Conservation (phyloP, 2,113 vertebrate species). For the Lampris incognitus region DNA sequence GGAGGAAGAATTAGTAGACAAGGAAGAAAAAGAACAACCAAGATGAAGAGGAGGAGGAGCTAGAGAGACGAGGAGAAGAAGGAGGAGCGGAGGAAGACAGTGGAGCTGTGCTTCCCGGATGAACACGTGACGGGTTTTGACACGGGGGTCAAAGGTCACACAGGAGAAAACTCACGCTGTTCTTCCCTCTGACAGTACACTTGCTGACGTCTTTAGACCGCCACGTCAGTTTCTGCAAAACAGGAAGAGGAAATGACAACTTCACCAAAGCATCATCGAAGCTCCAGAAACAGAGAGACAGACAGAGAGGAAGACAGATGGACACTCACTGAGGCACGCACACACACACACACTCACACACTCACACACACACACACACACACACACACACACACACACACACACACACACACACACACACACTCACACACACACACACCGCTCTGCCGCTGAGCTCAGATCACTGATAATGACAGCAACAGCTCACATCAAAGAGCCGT, state of each 20-base stretch:
- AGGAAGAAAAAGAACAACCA: neutral
- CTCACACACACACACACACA: neutral
- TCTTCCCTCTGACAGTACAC: conserved; percentile 80
- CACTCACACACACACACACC: neutral
- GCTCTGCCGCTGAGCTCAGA: neutral
- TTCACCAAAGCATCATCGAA: too few species aligned
- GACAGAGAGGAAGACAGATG: neutral
- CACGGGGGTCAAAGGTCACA: neutral
- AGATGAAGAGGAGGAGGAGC: neutral
- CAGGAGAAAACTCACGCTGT: conserved; percentile 72
- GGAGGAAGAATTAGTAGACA: neutral
- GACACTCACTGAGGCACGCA: neutral
- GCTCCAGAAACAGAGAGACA: neutral
- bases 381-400: conserved; percentile 1
- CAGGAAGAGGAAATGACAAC: neutral
- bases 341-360: neutral
- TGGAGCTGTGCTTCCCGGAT: neutral
- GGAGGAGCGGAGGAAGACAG: neutral
- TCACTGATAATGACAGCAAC: conserved; percentile 38
- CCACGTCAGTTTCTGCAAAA: conserved; percentile 81
- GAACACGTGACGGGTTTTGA: too few species aligned
- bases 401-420: neutral
- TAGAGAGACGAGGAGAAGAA: neutral
- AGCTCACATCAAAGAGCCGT: conserved; percentile 45
- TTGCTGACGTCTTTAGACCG: conserved; percentile 79